A percentile compares a stretch with the other conserved stretches of the same genome.
phyloP scores from a whole-genome alignment of 2,888 invertebrate species.

The Priocnemis perturbator region DNA sequence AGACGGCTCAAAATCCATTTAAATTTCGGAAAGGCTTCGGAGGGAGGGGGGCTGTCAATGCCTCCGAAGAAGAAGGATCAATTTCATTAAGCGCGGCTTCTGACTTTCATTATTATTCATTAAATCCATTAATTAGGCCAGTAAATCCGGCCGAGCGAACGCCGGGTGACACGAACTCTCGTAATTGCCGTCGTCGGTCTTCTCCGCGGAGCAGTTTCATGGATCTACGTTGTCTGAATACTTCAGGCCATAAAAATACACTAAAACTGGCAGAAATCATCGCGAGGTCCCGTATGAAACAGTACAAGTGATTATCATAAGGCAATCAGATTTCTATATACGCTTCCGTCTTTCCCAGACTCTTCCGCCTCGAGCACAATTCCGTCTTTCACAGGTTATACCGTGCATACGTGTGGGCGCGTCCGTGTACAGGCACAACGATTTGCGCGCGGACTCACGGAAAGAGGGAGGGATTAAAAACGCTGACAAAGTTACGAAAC shows the following conservation, averaged over 20 bases:
- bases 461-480: conserved; percentile 62
- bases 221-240: too few species aligned
- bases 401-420: conserved; percentile 5
- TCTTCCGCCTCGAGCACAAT: too few species aligned
- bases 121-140: conserved; percentile 63
- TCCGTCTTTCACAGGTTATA: too few species aligned
- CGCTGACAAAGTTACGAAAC: conserved; percentile 72
- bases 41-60: not conserved
- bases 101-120: too few species aligned
- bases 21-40: not conserved
- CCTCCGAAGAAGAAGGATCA: conserved; percentile 56
- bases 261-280: too few species aligned
- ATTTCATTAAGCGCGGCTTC: conserved; percentile 56
- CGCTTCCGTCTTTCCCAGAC: too few species aligned
- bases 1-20: not conserved
- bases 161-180: conserved; percentile 50
- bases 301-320: not conserved
- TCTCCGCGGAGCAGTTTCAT: too few species aligned
- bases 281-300: too few species aligned
- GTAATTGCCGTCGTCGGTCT: conserved; percentile 65
- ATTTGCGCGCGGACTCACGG: conserved; percentile 21
- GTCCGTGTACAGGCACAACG: conserved; percentile 23
- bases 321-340: too few species aligned
- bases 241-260: too few species aligned
- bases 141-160: conserved; percentile 65